phyloP scores from a whole-genome alignment of 1,140 invertebrate genomes.

The Pygmarrhopalites habei region DNA sequence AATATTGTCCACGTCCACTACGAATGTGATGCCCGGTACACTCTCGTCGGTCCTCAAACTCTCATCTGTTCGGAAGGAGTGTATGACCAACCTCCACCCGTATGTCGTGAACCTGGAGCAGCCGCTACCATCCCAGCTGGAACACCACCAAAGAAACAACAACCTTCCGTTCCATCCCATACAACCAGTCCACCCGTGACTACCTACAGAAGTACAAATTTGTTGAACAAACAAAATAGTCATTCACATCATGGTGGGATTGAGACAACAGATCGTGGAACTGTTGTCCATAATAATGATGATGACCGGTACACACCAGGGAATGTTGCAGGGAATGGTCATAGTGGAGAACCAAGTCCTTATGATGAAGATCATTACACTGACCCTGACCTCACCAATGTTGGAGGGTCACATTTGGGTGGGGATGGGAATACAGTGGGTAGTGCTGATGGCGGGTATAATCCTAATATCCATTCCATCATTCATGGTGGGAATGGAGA shows the following conservation, averaged over 20 bases:
- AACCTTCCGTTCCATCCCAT: not conserved
- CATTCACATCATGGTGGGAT: too few species aligned
- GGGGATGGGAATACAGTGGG: too few species aligned
- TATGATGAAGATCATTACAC: not conserved
- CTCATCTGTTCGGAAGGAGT: conserved; percentile 67
- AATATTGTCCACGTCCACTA: conserved; percentile 62
- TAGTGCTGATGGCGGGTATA: too few species aligned
- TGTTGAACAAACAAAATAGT: too few species aligned
- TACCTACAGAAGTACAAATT: too few species aligned
- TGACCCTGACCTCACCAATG: not conserved
- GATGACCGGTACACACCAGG: conserved; percentile 50
- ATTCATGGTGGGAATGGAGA: not conserved
- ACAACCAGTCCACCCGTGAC: too few species aligned
- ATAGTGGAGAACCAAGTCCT: conserved; percentile 50
- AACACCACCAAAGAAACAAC: conserved; percentile 1
- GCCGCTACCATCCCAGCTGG: conserved; percentile 39
- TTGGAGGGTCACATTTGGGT: too few species aligned
- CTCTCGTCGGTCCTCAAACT: conserved; percentile 58
- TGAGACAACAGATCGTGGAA: too few species aligned
- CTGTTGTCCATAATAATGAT: too few species aligned
- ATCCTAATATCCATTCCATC: not conserved
- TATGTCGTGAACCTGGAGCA: conserved; percentile 40
- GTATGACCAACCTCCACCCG: conserved; percentile 67
- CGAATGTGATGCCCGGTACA: conserved; percentile 59
- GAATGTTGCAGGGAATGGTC: too few species aligned